Evolutionary conservation across 2,888 invertebrate genomes (phyloP).

Genomic region (Cheilosia variabilis): DNA sequence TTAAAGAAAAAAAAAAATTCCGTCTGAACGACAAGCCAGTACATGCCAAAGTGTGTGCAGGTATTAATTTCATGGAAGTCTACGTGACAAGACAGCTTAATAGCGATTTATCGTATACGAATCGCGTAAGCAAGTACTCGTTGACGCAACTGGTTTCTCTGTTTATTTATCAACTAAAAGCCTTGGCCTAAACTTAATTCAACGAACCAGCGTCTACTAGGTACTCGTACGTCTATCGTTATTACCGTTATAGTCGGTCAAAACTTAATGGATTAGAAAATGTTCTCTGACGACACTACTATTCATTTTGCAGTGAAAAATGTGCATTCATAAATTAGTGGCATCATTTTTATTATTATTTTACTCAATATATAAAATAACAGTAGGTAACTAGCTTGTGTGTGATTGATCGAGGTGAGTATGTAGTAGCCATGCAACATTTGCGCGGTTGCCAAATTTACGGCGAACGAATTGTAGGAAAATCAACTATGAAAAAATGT

Average conservation of each 20-base stretch:
- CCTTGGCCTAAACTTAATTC: constrained; percentile 62
- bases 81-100: constrained; percentile 58
- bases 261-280: background rate
- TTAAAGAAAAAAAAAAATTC: background rate
- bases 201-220: constrained; percentile 27
- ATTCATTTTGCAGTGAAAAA: no score
- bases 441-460: no score
- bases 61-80: constrained; percentile 46
- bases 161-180: constrained; percentile 32
- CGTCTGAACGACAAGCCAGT: constrained; percentile 26
- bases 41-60: constrained; percentile 51
- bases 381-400: no score
- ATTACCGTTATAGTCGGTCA: no score
- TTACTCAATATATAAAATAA: no score
- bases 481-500: no score
- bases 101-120: constrained; percentile 13
- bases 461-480: no score
- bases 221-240: constrained; percentile 9
- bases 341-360: no score
- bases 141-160: constrained; percentile 47
- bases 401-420: no score
- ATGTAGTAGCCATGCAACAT: no score
- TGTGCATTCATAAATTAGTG: no score
- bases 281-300: no score
- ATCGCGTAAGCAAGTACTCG: constrained; percentile 33